Base-by-base conservation (phyloP, 2,888 invertebrate genomes). In the Nasonia oneida region DNA sequence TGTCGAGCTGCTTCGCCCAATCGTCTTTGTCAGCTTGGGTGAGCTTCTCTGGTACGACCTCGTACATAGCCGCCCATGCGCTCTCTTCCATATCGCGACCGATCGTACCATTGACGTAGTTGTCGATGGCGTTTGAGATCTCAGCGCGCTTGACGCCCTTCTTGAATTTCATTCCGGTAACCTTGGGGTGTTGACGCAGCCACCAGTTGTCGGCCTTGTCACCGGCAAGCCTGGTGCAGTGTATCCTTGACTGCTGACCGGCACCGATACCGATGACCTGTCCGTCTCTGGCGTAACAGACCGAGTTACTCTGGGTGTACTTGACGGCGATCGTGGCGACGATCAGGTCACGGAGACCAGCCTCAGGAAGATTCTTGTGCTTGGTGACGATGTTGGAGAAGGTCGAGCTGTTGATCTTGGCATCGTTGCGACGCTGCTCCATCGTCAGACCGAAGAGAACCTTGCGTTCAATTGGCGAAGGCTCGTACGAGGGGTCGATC, bases 171-270 rank as follows among this genome's bases (percentile, higher is more conserved):
- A 98, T 96, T 78, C 94, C 94, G 18, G 96, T 94, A 4, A 99
- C 98, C 89, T 95, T 95, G 3, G 98, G 98, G 94, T 99, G 99
- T 81, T 98, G 97, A 33, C 99, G 96, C 90, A 98, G 94, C 99
- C 99, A 99, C 99, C 99, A 99, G 94, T 98, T 97, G 92, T 98
- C 97, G 39, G 99, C 98, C 94, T 99, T 99, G 91, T 98, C 98
- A 74, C 99, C 99, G 85, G 99, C 99, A 89, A 99, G 95, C 89
- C 99, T 95, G 0, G 99, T 99, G 94, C 99, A 99, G 94, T 99
- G 99, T 91, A 99, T 99, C 88, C 99, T 96, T 0, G 98, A 99
- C 94, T 99, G 99, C 92, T 99, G 99, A 0, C 99, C 99, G n/a
- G 99, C 99, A 47, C 99, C 99, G 90, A 99, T 99, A 29, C 99